Conservation (phyloP, 2,888 invertebrate species). For the Palloptera scutellata region DNA sequence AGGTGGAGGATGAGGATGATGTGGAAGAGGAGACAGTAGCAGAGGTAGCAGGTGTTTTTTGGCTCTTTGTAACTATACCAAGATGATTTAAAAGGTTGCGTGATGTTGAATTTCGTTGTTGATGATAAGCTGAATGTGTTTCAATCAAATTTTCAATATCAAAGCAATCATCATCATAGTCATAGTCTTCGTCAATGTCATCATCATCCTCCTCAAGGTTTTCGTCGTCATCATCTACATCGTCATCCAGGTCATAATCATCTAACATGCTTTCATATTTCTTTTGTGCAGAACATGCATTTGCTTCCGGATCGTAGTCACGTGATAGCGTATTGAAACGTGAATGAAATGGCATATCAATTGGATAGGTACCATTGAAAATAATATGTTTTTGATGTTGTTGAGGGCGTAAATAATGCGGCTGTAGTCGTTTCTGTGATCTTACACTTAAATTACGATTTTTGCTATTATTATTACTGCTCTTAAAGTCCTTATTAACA, state of each 20-base stretch:
- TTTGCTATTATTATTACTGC: constrained; percentile 16
- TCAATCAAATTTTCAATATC: constrained; percentile 38
- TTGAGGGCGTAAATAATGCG: constrained; percentile 21
- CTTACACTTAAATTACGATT: background rate
- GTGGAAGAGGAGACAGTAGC: background rate
- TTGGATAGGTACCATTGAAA: constrained; percentile 87
- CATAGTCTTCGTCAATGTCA: constrained; percentile 42
- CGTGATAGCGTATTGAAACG: constrained; percentile 39
- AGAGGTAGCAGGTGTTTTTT: background rate
- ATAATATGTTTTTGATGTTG: constrained; percentile 66
- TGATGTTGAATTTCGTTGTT: background rate
- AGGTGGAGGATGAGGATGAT: background rate
- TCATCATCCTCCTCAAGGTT: constrained; percentile 46
- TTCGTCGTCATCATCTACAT: constrained; percentile 49
- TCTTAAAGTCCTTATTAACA: constrained; percentile 15
- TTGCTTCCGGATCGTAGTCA: constrained; percentile 55
- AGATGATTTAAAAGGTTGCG: constrained; percentile 8
- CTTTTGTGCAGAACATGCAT: constrained; percentile 46
- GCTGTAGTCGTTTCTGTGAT: constrained; percentile 5
- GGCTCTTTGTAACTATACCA: constrained; percentile 4
- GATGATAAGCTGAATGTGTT: background rate
- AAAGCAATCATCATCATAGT: constrained; percentile 38
- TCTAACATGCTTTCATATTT: constrained; percentile 47
- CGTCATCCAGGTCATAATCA: constrained; percentile 50
- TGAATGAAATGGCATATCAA: constrained; percentile 72